Evolutionary conservation across 2,797 vertebrate species (phyloP).

Genomic region (Gymnoscopelus microlampas): DNA sequence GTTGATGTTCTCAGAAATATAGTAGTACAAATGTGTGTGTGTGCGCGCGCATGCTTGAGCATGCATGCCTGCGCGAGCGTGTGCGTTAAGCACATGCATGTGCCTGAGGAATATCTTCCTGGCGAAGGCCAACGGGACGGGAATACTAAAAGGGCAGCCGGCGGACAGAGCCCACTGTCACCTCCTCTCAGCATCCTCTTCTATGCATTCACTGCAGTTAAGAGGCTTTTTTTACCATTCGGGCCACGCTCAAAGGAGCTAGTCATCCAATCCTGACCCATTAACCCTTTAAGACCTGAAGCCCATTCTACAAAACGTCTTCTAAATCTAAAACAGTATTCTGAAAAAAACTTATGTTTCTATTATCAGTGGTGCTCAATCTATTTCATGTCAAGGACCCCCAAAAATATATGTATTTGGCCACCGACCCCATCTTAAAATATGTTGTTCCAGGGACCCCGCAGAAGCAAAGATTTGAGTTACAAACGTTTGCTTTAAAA

Average conservation of each 20-base stretch:
- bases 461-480: too few relatives aligned
- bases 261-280: conserved; percentile 81
- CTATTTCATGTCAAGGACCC: too few relatives aligned
- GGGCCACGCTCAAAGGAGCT: conserved; percentile 79
- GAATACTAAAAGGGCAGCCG: conserved; percentile 79
- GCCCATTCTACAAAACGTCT: too few relatives aligned
- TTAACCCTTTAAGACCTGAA: too few relatives aligned
- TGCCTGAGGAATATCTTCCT: conserved; percentile 70
- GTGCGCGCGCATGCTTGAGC: not conserved
- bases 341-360: too few relatives aligned
- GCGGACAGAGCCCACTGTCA: conserved; percentile 75
- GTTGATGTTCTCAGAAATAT: too few relatives aligned
- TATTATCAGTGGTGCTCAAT: too few relatives aligned
- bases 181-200: conserved; percentile 71
- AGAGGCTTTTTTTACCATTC: conserved; percentile 81
- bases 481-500: too few relatives aligned
- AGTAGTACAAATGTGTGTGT: conserved; percentile 13
- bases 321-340: too few relatives aligned
- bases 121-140: conserved; percentile 66
- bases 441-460: too few relatives aligned
- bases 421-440: too few relatives aligned
- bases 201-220: conserved; percentile 76
- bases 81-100: conserved; percentile 4
- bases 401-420: too few relatives aligned
- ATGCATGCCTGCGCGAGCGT: not conserved